A percentile compares a stretch with the other conserved stretches of the same genome.
These are phyloP conservation scores for Glyphotaelius pellucidus DNA, from an alignment of 2,888 invertebrate genomes.

Conservation along the genomic window DNA sequence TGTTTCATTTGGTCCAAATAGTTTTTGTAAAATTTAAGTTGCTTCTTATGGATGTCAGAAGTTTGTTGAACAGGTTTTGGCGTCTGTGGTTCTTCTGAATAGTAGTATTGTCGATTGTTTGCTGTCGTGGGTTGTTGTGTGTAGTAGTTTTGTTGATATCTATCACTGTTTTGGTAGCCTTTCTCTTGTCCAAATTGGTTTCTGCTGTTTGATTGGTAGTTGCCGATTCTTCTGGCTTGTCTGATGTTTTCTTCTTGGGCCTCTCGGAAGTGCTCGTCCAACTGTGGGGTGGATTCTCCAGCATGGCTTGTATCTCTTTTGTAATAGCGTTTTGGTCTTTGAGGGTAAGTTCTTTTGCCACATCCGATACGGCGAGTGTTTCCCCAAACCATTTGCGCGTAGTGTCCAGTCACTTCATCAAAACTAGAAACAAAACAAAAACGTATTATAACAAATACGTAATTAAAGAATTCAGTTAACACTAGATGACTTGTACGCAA, in stretches of 20 bases:
- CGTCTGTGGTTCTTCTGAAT: neutral
- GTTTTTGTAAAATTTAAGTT: slow-evolving; percentile 56
- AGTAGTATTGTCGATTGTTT: neutral
- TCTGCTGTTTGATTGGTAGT: slow-evolving; percentile 38
- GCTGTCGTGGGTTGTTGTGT: neutral
- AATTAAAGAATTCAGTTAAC: no score
- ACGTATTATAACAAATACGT: neutral
- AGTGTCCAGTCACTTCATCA: slow-evolving; percentile 63
- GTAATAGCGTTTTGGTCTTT: slow-evolving; percentile 55
- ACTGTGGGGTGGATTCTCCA: slow-evolving; percentile 19
- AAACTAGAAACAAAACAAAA: slow-evolving; percentile 47
- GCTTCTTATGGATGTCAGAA: slow-evolving; percentile 52
- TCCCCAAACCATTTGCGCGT: slow-evolving; percentile 63
- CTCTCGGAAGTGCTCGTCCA: slow-evolving; percentile 44
- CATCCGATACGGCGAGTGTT: slow-evolving; percentile 63
- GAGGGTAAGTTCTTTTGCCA: slow-evolving; percentile 63
- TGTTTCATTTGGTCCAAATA: slow-evolving; percentile 55
- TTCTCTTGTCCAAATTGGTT: slow-evolving; percentile 2
- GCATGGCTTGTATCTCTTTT: slow-evolving; percentile 52
- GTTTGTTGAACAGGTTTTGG: neutral
- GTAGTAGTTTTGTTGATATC: neutral
- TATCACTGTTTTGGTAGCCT: neutral
- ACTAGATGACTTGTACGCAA: no score
- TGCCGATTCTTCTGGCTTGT: slow-evolving; percentile 59
- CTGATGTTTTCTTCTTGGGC: slow-evolving; percentile 50